Evolutionary conservation across 2,113 vertebrate species (phyloP), one percentile per base, ranked within the genome.

Genomic region (Macrotis lagotis): DNA sequence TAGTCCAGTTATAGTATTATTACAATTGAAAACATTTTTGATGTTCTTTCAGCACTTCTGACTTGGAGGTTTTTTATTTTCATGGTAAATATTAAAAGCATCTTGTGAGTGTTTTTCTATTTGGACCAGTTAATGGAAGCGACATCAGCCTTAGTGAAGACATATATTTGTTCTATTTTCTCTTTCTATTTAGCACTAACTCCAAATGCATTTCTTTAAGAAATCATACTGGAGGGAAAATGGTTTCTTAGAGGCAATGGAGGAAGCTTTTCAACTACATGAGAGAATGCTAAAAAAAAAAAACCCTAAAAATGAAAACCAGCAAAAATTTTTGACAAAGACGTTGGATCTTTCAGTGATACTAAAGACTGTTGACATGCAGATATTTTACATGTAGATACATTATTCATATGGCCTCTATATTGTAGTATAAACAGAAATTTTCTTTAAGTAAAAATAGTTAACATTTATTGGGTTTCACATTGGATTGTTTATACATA

Each of bases 1-100:
- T 66, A 37, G 55, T 66, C 25, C 1, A 94, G 48, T 96, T 94
- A 93, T 95, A 48, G 92, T 97, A 93, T 95, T 83, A 92, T 95
- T 50, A 88, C 97, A 92, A 90, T 95, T 97, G 90, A 91, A 48
- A 51, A 44, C 1, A 50, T n/a, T 24, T 83, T 96, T 92, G 89
- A 96, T 52, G 51, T 8, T 91, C 31, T 97, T 96, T 96, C 59
- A 95, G 91, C 26, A 90, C 55, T 92, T 50, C 95, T 93, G 91
- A 90, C 90, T 92, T 95, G 83, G 95, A 97, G 92, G 88, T 26
- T 91, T 96, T 95, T 94, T 93, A 91, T 55, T 51, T 93, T 4
- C 26, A 55, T 92, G 50, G 92, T 92, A 90, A 93, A 52, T 52
- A 52, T 52, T 37, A 37, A 14, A 66, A 31, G 28, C 55, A 66